A percentile compares a stretch with the other conserved stretches of the same genome.
phyloP scores from a whole-genome alignment of 1,140 invertebrate species.

The Danaus melanippus region DNA sequence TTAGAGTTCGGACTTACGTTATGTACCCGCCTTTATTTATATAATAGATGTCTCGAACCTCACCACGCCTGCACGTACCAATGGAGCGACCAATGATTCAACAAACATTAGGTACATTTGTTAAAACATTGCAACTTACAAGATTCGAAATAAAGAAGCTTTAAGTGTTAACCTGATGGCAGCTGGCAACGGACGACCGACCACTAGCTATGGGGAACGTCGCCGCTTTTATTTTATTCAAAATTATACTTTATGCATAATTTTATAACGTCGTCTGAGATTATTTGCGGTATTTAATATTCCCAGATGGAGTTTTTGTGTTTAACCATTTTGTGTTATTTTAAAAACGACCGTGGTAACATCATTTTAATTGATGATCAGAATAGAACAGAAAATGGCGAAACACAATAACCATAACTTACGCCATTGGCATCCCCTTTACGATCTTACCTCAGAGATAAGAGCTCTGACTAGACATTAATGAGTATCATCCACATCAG shows the following conservation, averaged over 20 bases:
- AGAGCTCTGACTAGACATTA: no score
- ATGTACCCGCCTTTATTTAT: slow-evolving; percentile 18
- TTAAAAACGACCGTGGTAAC: neutral
- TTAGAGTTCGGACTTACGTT: slow-evolving; percentile 8
- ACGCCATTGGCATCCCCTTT: slow-evolving; percentile 6
- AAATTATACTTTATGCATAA: no score
- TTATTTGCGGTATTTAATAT: no score
- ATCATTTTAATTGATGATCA: neutral
- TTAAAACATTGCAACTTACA: slow-evolving; percentile 39
- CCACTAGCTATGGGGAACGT: no score
- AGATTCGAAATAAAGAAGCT: slow-evolving; percentile 4
- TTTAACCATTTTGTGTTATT: neutral
- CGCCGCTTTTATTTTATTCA: no score
- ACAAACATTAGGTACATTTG: slow-evolving; percentile 19
- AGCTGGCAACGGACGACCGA: neutral
- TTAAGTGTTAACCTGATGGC: neutral
- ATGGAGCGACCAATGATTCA: neutral
- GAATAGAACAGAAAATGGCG: neutral
- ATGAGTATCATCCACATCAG: slow-evolving; percentile 6
- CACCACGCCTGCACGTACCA: slow-evolving; percentile 15
- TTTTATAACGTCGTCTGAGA: no score
- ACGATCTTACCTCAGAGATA: slow-evolving; percentile 17
- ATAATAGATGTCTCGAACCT: slow-evolving; percentile 4
- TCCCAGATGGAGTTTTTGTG: neutral
- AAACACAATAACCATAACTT: slow-evolving; percentile 4